phyloP scores from a whole-genome alignment of 2,113 vertebrate genomes.

The Lagenorhynchus albirostris region DNA sequence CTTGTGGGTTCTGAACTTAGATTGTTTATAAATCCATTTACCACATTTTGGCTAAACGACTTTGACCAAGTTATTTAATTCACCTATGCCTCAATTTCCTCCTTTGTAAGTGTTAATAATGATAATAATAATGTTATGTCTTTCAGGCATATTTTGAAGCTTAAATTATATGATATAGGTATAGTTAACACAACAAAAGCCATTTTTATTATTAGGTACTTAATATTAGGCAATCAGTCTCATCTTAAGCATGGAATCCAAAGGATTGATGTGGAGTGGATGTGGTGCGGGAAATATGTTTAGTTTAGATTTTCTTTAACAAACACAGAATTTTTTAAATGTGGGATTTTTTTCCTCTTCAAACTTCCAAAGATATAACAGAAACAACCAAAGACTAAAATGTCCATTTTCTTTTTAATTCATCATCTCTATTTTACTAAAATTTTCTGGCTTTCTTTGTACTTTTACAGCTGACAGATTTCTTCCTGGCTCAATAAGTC shows the following conservation, averaged over 20 bases:
- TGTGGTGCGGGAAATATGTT: not conserved
- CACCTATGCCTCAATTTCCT: not conserved
- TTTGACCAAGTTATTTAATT: not conserved
- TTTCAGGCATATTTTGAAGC: not conserved
- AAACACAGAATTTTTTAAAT: not conserved
- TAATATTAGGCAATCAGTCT: not conserved
- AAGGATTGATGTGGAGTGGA: not conserved
- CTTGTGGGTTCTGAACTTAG: not conserved
- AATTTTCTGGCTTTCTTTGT: not conserved
- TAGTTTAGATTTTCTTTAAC: slow-evolving; percentile 14
- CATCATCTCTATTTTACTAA: not conserved
- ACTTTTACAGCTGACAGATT: not conserved
- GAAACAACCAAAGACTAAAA: not conserved
- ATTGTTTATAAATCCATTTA: not conserved
- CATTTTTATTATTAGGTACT: not conserved
- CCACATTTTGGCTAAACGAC: not conserved
- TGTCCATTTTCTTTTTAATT: not conserved
- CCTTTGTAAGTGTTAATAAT: not conserved
- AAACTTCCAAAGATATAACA: not conserved
- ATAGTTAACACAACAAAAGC: not conserved
- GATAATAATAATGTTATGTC: not conserved
- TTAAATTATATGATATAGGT: slow-evolving; percentile 10
- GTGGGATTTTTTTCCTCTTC: not conserved
- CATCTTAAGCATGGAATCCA: not conserved
- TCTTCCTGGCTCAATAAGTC: not conserved